Base-by-base conservation (phyloP, 2,888 invertebrate species). In the Cyclophora punctaria region DNA sequence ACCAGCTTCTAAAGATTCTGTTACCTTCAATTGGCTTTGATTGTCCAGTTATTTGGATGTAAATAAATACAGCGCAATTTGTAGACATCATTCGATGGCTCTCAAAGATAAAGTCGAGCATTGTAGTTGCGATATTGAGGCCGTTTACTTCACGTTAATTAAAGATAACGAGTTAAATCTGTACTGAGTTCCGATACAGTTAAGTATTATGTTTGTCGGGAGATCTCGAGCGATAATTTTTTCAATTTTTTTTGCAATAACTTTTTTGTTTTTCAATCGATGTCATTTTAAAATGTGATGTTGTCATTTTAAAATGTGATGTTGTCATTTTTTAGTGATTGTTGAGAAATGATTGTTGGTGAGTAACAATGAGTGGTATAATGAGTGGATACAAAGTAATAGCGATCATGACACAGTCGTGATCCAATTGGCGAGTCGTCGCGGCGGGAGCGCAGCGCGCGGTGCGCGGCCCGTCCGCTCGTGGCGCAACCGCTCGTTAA, bases 401-500 rank as follows among this genome's bases (percentile, higher is more conserved):
- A 62, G 60, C 56, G 62, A 62, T 63, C 65, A 64, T 67, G 65
- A 63, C 64, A 65, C 56, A 63, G 62, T 71, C 66, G 66, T 67
- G 69, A 66, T 69, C 66, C 66, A 63, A 66, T 67, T 68, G 67
- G 57, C 59, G 58, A 49, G 51, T 56, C 58, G 55, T 48, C 55
- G 62, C 60, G 47, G 63, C 53, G 62, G 49, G 65, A 49, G 52
- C 50, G 63, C 37, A 2, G 37, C 37, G 63, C 49, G 59, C 55
- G 55, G 56, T 60, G 63, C 55, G 57, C 55, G 51, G 44, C 48
- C 48, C 34, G 51, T 44, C 46, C 58, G 52, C 47, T 57, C 52
- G 62, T 56, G 79, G 71, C 77, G 81, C 78, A 82, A 81, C 69
- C 57, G 69, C 78, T 84, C 84, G 84, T 83, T 83, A 83, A 83